A percentile compares a stretch with the other conserved stretches of the same genome.
Conservation (phyloP, 1,140 invertebrate species). For the Drosophila pandora region DNA sequence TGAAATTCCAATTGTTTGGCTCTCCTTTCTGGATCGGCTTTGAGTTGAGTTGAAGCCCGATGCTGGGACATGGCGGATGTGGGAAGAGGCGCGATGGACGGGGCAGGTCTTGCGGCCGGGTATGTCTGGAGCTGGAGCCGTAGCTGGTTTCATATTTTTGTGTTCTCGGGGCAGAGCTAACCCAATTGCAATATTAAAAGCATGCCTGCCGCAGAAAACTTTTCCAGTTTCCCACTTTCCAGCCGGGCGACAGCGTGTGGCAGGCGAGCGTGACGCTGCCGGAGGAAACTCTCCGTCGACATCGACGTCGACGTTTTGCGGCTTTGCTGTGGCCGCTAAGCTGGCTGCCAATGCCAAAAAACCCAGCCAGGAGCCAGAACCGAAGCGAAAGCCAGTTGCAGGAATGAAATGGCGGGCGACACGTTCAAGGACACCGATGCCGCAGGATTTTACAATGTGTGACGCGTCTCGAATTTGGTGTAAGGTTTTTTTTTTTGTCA, state of each 20-base stretch:
- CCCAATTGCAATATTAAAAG: conserved; percentile 81
- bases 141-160: conserved; percentile 49
- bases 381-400: conserved; percentile 22
- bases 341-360: conserved; percentile 54
- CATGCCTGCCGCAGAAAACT: conserved; percentile 61
- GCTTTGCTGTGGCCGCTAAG: conserved; percentile 66
- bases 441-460: conserved; percentile 64
- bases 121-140: background rate
- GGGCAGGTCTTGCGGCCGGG: background rate
- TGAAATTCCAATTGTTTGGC: conserved; percentile 74
- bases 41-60: conserved; percentile 10
- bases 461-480: conserved; percentile 62
- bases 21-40: conserved; percentile 37
- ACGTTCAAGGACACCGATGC: conserved; percentile 71
- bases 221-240: conserved; percentile 21
- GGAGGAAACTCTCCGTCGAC: conserved; percentile 8
- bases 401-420: conserved; percentile 31
- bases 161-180: conserved; percentile 38
- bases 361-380: conserved; percentile 20
- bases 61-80: background rate
- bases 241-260: conserved; percentile 60
- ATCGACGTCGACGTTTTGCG: conserved; percentile 49
- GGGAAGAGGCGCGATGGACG: background rate
- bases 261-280: conserved; percentile 66
- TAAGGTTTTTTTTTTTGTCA: conserved; percentile 29